These are phyloP conservation scores for Sceloporus tristichus DNA, from an alignment of 2,113 vertebrate species.

Conservation along the genomic window DNA sequence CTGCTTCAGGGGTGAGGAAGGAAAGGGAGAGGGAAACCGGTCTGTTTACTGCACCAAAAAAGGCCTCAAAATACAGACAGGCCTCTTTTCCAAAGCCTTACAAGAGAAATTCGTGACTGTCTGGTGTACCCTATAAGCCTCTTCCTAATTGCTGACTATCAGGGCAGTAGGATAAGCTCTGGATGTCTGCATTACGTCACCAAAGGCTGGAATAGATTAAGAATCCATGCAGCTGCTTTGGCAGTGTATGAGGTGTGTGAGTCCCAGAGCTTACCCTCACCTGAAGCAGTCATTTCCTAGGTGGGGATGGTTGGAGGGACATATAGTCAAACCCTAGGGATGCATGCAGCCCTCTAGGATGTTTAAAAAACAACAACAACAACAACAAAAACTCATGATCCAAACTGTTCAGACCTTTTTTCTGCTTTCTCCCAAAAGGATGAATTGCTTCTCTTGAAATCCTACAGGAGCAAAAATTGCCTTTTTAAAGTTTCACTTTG, in stretches of 20 bases:
- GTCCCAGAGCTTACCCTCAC: fast-evolving
- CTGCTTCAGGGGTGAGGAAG: no score
- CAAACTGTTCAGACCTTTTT: no score
- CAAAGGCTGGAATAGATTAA: background rate
- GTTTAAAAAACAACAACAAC: no score
- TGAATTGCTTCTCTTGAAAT: no score
- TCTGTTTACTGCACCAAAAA: background rate
- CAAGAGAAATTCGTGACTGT: background rate
- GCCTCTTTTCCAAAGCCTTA: fast-evolving
- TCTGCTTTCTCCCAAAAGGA: no score
- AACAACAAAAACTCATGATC: no score
- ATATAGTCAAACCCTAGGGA: no score
- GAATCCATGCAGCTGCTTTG: background rate
- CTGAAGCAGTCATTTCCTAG: background rate
- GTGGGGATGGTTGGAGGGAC: no score
- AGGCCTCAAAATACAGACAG: background rate
- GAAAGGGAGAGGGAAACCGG: background rate
- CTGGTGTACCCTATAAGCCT: fast-evolving
- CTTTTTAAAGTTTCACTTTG: no score
- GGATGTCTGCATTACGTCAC: background rate
- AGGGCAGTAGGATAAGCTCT: constrained; percentile 1
- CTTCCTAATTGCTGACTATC: background rate
- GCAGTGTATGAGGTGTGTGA: fast-evolving
- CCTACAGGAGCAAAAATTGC: no score
- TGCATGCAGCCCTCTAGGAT: no score